Evolutionary conservation across 2,888 invertebrate genomes (phyloP).

Genomic region (Dryobotodes eremita): DNA sequence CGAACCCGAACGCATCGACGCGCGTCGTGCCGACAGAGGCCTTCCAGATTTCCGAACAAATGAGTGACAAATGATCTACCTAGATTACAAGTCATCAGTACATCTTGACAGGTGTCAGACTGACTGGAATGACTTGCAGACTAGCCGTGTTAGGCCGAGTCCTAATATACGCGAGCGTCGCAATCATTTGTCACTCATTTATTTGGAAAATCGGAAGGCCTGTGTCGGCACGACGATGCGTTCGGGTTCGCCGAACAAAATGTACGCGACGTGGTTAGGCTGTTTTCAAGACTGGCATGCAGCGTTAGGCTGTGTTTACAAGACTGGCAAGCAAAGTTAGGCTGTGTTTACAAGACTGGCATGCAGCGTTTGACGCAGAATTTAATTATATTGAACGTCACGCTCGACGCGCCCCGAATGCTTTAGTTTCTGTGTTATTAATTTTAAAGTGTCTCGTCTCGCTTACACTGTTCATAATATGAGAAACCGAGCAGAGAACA

Average conservation of each 20-base stretch:
- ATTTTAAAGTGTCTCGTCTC: conserved; percentile 18
- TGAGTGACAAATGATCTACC: too few species aligned
- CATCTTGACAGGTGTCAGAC: too few species aligned
- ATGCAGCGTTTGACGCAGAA: too few species aligned
- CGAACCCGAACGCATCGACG: too few species aligned
- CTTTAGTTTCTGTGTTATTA: conserved; percentile 28
- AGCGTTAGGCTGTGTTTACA: neutral
- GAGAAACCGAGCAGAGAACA: neutral
- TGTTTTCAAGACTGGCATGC: neutral
- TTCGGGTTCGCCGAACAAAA: neutral
- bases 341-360: neutral
- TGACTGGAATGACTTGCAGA: too few species aligned
- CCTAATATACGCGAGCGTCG: neutral
- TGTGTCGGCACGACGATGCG: neutral
- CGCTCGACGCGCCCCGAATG: neutral
- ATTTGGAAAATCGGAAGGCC: neutral
- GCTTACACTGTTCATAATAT: conserved; percentile 1
- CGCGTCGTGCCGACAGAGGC: too few species aligned
- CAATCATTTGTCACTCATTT: too few species aligned
- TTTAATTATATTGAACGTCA: neutral
- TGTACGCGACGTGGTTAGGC: neutral
- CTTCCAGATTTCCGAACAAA: too few species aligned
- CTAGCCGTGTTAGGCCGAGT: neutral
- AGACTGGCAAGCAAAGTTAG: too few species aligned
- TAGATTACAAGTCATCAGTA: too few species aligned